These are phyloP conservation scores for Drosophila ananassae DNA, from an alignment of 1,140 invertebrate genomes.

Conservation along the genomic window DNA sequence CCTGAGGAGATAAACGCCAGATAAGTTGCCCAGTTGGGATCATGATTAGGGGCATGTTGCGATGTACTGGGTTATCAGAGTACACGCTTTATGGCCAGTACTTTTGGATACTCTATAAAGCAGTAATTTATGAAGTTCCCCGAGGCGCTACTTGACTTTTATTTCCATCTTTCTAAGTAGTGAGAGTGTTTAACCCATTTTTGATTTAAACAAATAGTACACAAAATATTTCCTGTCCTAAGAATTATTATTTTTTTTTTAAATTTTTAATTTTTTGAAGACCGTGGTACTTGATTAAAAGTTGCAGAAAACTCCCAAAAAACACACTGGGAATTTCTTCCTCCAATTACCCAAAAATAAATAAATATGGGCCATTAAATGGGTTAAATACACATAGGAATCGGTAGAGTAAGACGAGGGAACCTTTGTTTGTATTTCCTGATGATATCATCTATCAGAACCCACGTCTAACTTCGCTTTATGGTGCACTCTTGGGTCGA, in stretches of 20 bases:
- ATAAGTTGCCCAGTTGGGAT: conserved; percentile 53
- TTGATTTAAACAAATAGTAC: neutral
- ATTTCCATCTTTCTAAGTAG: conserved; percentile 32
- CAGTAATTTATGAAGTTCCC: conserved; percentile 53
- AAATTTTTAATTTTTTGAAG: too few species aligned
- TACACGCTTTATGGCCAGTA: conserved; percentile 50
- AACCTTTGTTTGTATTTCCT: conserved; percentile 40
- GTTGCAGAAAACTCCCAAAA: neutral
- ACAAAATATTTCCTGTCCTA: too few species aligned
- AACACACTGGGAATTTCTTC: neutral
- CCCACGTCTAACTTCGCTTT: conserved; percentile 37
- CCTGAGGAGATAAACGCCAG: conserved; percentile 68
- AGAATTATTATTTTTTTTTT: too few species aligned
- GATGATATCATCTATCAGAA: conserved; percentile 61
- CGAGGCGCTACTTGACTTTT: conserved; percentile 53
- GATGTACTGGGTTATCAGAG: conserved; percentile 50
- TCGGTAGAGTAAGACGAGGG: conserved; percentile 1
- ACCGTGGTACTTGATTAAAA: neutral
- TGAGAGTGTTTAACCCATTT: conserved; percentile 28
- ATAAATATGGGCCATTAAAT: neutral
- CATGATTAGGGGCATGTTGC: conserved; percentile 50
- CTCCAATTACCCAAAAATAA: conserved; percentile 12
- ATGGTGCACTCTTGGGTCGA: conserved; percentile 43
- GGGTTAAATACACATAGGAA: conserved; percentile 47
- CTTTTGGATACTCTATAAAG: conserved; percentile 75